phyloP scores from a whole-genome alignment of 2,797 vertebrate genomes.

The Scleropages formosus region DNA sequence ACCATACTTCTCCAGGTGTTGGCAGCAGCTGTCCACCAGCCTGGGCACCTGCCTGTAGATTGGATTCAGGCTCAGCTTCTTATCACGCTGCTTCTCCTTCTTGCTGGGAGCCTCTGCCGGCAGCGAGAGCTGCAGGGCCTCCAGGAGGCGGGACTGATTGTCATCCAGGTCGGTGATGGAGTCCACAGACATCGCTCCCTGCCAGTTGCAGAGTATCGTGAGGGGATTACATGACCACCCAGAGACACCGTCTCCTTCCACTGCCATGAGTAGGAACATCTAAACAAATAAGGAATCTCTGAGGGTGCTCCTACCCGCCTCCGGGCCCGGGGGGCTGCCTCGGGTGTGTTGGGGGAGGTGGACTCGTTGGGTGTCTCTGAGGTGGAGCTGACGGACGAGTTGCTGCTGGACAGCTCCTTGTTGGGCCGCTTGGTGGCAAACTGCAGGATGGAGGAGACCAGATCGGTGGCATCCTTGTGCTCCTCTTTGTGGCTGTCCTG shows the following conservation, averaged over 20 bases:
- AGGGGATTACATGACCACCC: constrained; percentile 7
- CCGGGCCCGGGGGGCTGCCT: constrained; percentile 76
- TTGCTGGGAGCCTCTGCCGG: constrained; percentile 82
- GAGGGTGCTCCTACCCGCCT: constrained; percentile 77
- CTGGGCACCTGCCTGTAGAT: constrained; percentile 95
- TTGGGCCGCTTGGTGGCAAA: constrained; percentile 79
- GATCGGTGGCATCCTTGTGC: constrained; percentile 81
- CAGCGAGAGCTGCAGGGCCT: constrained; percentile 94
- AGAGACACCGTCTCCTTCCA: neutral
- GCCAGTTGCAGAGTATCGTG: constrained; percentile 48
- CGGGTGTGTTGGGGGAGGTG: constrained; percentile 75
- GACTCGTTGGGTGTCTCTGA: constrained; percentile 88
- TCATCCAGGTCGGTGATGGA: constrained; percentile 97
- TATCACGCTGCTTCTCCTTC: constrained; percentile 85
- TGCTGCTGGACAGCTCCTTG: constrained; percentile 97
- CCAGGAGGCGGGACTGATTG: constrained; percentile 89
- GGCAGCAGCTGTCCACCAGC: constrained; percentile 92
- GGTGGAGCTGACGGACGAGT: constrained; percentile 95
- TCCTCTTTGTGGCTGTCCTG: constrained; percentile 82
- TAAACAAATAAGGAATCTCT: neutral
- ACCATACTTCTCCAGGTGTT: constrained; percentile 94
- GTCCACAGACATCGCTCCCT: constrained; percentile 98
- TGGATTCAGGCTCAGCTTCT: constrained; percentile 94
- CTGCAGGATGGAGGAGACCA: constrained; percentile 85
- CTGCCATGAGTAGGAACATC: neutral